A percentile compares a stretch with the other conserved stretches of the same genome.
Evolutionary conservation across 1,140 invertebrate genomes (phyloP).

Genomic region (Sarcophaga peregrina): DNA sequence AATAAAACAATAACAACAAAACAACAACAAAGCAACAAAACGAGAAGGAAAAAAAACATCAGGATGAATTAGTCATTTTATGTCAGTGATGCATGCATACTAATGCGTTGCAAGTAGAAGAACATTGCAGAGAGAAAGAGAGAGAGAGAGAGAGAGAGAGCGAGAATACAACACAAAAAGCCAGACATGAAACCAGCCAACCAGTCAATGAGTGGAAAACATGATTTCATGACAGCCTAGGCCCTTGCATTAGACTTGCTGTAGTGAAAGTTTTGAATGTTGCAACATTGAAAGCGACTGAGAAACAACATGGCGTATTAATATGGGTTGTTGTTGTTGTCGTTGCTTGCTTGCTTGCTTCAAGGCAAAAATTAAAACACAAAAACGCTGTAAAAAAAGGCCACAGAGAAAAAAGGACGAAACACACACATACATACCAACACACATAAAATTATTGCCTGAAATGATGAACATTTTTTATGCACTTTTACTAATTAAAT

Average conservation of each 20-base stretch:
- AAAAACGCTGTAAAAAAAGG: neutral
- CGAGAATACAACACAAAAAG: neutral
- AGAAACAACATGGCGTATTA: constrained; percentile 19
- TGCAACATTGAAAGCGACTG: neutral
- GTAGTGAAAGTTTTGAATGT: neutral
- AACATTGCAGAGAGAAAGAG: too few species aligned
- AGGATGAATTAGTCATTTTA: constrained; percentile 39
- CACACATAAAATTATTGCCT: neutral
- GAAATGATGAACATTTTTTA: constrained; percentile 57
- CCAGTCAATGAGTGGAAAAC: neutral
- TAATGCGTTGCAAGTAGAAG: too few species aligned
- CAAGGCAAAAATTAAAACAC: neutral
- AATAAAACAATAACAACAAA: neutral
- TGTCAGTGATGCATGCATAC: constrained; percentile 31
- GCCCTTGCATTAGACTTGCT: neutral
- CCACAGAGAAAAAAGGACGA: neutral
- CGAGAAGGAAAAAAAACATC: neutral
- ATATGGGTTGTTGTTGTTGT: neutral
- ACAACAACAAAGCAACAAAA: neutral
- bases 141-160: neutral
- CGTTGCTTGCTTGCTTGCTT: neutral
- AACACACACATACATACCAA: neutral
- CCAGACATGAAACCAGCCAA: neutral
- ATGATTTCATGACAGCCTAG: neutral
- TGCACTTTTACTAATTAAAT: constrained; percentile 66